Conservation (phyloP, 2,888 invertebrate genomes). For the Nematopogon swammerdamellus region DNA sequence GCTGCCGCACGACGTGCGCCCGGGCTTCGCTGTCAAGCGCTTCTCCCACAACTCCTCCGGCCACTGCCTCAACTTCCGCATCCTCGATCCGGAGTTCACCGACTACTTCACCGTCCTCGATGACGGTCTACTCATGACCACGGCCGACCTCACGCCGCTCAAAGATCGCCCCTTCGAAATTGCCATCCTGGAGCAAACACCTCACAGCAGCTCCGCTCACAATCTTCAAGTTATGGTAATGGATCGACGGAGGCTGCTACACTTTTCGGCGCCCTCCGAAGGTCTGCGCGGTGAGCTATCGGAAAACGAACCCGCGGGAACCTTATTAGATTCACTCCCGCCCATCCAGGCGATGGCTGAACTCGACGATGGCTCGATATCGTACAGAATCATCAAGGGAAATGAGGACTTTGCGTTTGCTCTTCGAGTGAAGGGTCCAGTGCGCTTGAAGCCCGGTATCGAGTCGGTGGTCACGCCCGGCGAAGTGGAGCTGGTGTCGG, state of each 20-base stretch:
- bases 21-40: slow-evolving; percentile 83
- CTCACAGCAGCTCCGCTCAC: slow-evolving; percentile 76
- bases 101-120: slow-evolving; percentile 84
- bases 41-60: slow-evolving; percentile 60
- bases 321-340: slow-evolving; percentile 68
- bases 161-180: slow-evolving; percentile 79
- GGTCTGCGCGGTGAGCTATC: slow-evolving; percentile 65
- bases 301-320: slow-evolving; percentile 75
- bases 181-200: slow-evolving; percentile 76
- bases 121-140: slow-evolving; percentile 89
- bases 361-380: slow-evolving; percentile 63
- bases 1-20: slow-evolving; percentile 86
- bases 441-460: slow-evolving; percentile 37
- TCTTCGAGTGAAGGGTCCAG: slow-evolving; percentile 58
- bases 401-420: slow-evolving; percentile 73
- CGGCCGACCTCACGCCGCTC: slow-evolving; percentile 77
- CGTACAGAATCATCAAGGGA: slow-evolving; percentile 77
- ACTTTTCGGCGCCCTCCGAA: slow-evolving; percentile 64
- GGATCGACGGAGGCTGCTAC: slow-evolving; percentile 77
- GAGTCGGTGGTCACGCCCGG: slow-evolving; percentile 55
- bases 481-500: slow-evolving; percentile 73
- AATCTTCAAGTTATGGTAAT: slow-evolving; percentile 78
- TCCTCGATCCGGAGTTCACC: slow-evolving; percentile 77
- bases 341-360: slow-evolving; percentile 69
- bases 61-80: slow-evolving; percentile 58